Conservation (phyloP, 2,888 invertebrate species). For the Nebria salina region DNA sequence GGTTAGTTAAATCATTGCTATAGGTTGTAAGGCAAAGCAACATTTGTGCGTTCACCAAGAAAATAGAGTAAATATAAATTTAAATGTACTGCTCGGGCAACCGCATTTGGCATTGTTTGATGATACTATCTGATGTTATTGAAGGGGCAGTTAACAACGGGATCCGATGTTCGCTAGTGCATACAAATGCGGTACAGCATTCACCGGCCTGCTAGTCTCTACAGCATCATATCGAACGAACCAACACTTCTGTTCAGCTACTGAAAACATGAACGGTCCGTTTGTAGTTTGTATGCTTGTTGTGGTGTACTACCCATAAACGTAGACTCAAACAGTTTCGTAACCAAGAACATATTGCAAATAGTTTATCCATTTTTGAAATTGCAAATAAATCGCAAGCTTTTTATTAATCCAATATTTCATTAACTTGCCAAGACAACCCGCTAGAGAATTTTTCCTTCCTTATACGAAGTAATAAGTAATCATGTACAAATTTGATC, state of each 20-base stretch:
- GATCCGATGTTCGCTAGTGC: conserved; percentile 46
- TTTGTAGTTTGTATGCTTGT: neutral
- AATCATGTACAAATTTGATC: too few relatives aligned
- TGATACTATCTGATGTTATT: conserved; percentile 59
- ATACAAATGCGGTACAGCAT: conserved; percentile 41
- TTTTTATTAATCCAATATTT: too few relatives aligned
- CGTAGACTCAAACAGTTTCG: too few relatives aligned
- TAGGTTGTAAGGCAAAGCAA: conserved; percentile 2
- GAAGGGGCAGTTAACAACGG: conserved; percentile 58
- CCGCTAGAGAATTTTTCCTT: too few relatives aligned
- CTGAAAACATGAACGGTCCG: neutral
- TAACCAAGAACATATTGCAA: too few relatives aligned
- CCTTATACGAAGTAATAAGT: too few relatives aligned
- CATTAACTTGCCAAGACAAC: too few relatives aligned
- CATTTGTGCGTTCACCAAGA: conserved; percentile 43
- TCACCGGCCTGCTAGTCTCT: neutral
- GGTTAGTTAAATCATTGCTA: neutral
- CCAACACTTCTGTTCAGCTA: neutral
- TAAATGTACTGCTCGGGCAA: conserved; percentile 57
- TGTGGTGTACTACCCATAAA: too few relatives aligned
- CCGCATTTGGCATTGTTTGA: conserved; percentile 61
- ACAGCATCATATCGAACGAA: neutral
- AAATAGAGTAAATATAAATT: conserved; percentile 58
- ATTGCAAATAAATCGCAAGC: too few relatives aligned
- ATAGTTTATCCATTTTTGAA: too few relatives aligned